phyloP scores from a whole-genome alignment of 2,113 vertebrate species.

The Xenopus tropicalis region DNA sequence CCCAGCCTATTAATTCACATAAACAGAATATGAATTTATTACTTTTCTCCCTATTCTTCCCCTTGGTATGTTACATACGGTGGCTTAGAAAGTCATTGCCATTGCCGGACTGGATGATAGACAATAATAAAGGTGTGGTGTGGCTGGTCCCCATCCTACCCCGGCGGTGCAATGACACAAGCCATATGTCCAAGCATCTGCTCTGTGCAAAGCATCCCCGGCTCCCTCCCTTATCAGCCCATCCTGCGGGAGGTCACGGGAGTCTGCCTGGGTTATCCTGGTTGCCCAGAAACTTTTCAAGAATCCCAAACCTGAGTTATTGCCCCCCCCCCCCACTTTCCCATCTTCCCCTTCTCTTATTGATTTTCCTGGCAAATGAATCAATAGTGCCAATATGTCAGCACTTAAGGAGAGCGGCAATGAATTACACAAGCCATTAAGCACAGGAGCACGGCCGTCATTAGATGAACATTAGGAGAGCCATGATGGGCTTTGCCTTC shows the following conservation, averaged over 20 bases:
- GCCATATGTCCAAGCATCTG: constrained; percentile 51
- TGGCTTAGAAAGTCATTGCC: too few relatives aligned
- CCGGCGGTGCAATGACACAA: not conserved
- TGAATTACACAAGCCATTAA: constrained; percentile 50
- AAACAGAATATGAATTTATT: too few relatives aligned
- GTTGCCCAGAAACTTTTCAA: constrained; percentile 23
- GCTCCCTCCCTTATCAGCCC: constrained; percentile 41
- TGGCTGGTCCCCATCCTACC: not conserved
- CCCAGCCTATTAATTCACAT: too few relatives aligned
- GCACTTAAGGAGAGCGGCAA: constrained; percentile 53
- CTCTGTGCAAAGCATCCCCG: constrained; percentile 20
- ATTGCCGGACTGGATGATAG: too few relatives aligned
- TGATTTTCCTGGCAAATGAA: constrained; percentile 48
- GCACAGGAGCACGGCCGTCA: constrained; percentile 43
- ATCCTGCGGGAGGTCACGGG: constrained; percentile 26
- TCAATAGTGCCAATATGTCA: constrained; percentile 65
- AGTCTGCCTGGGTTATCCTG: not conserved
- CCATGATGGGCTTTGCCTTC: too few relatives aligned
- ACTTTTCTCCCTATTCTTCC: too few relatives aligned
- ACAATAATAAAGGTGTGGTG: too few relatives aligned
- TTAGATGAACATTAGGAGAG: constrained; percentile 43
- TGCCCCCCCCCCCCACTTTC: not conserved
- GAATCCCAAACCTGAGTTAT: not conserved
- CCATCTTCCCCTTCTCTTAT: constrained; percentile 32
- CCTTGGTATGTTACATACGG: too few relatives aligned